phyloP scores from a whole-genome alignment of 2,888 invertebrate genomes.

The Temnothorax ravouxi region DNA sequence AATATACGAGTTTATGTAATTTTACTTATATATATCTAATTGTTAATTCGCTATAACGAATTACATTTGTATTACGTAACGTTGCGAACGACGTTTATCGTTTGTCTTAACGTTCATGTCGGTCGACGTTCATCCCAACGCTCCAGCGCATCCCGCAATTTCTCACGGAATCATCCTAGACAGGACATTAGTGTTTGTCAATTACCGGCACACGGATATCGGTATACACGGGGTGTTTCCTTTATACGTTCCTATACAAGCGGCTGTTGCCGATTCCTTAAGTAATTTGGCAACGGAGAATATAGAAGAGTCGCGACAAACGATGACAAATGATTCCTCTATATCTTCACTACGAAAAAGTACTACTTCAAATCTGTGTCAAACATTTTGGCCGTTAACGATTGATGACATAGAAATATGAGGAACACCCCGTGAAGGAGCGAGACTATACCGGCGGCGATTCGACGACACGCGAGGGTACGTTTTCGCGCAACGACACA shows the following conservation, averaged over 20 bases:
- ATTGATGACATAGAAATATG: background rate
- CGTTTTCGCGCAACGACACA: slow-evolving; percentile 52
- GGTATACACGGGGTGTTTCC: background rate
- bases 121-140: slow-evolving; percentile 19
- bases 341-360: slow-evolving; percentile 2
- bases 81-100: slow-evolving; percentile 5
- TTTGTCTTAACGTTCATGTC: slow-evolving; percentile 40
- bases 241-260: background rate
- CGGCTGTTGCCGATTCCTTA: background rate
- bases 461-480: slow-evolving; percentile 60
- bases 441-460: slow-evolving; percentile 29
- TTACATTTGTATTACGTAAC: slow-evolving; percentile 21
- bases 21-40: background rate
- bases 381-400: background rate
- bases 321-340: background rate
- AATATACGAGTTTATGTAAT: background rate
- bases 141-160: slow-evolving; percentile 43
- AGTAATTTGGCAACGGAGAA: background rate
- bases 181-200: slow-evolving; percentile 73
- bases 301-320: background rate
- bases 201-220: slow-evolving; percentile 56
- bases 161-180: slow-evolving; percentile 46
- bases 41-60: slow-evolving; percentile 20
- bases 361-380: background rate
- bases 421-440: background rate